Evolutionary conservation across 2,888 invertebrate species (phyloP), one percentile per base, ranked within the genome.

Genomic region (Sesia bembeciformis): DNA sequence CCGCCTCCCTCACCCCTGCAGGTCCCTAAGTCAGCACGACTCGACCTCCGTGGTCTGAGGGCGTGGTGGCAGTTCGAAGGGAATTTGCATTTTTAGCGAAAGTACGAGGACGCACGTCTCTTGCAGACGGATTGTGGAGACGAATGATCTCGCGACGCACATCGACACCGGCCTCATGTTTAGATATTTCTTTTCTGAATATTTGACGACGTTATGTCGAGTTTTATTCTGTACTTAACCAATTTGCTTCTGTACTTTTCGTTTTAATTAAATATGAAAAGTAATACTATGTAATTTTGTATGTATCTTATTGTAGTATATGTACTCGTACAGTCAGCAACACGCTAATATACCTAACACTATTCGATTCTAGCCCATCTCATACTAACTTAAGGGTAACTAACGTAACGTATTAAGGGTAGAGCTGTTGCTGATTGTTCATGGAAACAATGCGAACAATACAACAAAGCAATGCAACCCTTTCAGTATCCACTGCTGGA

Each of bases 1-100:
- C 56, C 60, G 53, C 60, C 63, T 57, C 58, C 65, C 63, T 68
- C 65, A 67, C 74, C 74, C 71, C 70, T 65, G 61, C 59, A 66
- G 66, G 68, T 73, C 71, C 72, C 69, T 68, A 71, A 75, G 76
- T 78, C 76, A 78, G 74, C 70, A 70, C 60, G 62, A 64, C 65
- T 60, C 62, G 65, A 62, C 63, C 65, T 65, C 64, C 58, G 59
- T 67, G 65, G 66, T 64, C 67, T 67, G 75, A 73, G 77, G 86
- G 86, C 85, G 86, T 82, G 84, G 80, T 81, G 77, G 77, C 79
- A 77, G 76, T 80, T 78, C 76, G 75, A 76, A 72, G 68, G 67
- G 68, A 80, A 89, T 87, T 89, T 87, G 86, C 87, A 88, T 87
- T 82, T 87, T 87, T 81, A 84, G 86, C 82, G 83, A 79, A 81